Conservation (phyloP, 2,888 invertebrate genomes). For the Silvanus unidentatus region DNA sequence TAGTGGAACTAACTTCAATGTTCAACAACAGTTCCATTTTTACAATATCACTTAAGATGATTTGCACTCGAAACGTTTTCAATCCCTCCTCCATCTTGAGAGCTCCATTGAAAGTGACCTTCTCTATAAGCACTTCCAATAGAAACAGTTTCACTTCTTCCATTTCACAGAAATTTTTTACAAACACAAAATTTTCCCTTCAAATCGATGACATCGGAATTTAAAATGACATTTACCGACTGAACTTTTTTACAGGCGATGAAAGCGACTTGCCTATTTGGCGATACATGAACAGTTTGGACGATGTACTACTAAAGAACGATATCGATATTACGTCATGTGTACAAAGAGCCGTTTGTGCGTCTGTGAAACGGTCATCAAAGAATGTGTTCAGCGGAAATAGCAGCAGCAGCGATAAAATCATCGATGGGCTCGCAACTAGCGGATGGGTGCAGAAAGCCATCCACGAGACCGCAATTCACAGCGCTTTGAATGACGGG, state of each 20-base stretch:
- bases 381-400: slow-evolving; percentile 40
- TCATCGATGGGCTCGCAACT: slow-evolving; percentile 49
- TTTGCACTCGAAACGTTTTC: not conserved
- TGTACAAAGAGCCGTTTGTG: slow-evolving; percentile 56
- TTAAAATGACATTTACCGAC: too few relatives aligned
- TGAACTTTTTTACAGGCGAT: slow-evolving; percentile 7
- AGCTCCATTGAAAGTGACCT: not conserved
- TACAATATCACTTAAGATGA: not conserved
- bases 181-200: too few relatives aligned
- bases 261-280: slow-evolving; percentile 13
- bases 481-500: slow-evolving; percentile 50
- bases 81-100: not conserved
- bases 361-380: slow-evolving; percentile 45
- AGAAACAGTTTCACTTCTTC: not conserved
- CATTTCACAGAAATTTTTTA: slow-evolving; percentile 3
- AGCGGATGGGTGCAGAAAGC: slow-evolving; percentile 42
- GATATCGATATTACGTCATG: slow-evolving; percentile 58
- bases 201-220: too few relatives aligned
- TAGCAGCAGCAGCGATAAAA: slow-evolving; percentile 46
- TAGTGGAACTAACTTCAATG: not conserved
- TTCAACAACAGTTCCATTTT: not conserved
- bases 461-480: slow-evolving; percentile 51
- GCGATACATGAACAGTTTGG: slow-evolving; percentile 45
- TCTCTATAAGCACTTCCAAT: not conserved
- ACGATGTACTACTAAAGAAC: slow-evolving; percentile 51